Conservation (phyloP, 1,140 invertebrate species). For the Galendromus occidentalis region DNA sequence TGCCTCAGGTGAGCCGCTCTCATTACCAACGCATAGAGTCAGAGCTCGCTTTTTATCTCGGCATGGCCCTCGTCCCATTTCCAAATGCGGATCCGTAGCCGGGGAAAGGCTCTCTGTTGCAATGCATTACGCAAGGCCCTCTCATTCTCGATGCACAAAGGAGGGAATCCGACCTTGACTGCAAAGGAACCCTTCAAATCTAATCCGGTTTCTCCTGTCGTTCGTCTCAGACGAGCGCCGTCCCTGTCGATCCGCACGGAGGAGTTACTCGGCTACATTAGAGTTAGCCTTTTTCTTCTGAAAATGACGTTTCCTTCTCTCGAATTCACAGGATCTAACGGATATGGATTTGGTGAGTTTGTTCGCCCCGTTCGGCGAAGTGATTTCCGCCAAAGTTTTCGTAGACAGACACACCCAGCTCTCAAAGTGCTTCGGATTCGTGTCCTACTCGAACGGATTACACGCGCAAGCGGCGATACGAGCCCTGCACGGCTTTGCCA, state of each 20-base stretch:
- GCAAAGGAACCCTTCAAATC: no score
- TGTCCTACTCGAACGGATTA: slow-evolving; percentile 79
- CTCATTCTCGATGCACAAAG: no score
- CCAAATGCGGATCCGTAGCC: no score
- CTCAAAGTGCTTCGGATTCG: slow-evolving; percentile 93
- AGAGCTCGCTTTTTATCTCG: not conserved
- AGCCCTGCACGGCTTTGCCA: slow-evolving; percentile 92
- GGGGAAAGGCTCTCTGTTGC: not conserved
- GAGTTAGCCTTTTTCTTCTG: no score
- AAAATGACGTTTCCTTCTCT: not conserved
- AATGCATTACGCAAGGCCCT: no score
- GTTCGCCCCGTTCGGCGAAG: slow-evolving; percentile 85
- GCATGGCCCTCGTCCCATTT: no score
- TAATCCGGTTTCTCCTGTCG: no score
- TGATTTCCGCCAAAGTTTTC: slow-evolving; percentile 95
- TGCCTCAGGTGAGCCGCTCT: slow-evolving; percentile 15
- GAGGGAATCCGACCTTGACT: no score
- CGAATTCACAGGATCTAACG: slow-evolving; percentile 47
- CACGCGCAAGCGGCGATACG: slow-evolving; percentile 86
- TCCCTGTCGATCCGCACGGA: no score
- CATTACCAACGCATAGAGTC: no score
- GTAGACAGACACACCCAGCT: slow-evolving; percentile 96
- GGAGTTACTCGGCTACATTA: no score
- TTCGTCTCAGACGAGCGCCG: no score
- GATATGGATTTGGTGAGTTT: slow-evolving; percentile 80